Evolutionary conservation across 2,113 vertebrate species (phyloP).

Genomic region (Cololabis saira): DNA sequence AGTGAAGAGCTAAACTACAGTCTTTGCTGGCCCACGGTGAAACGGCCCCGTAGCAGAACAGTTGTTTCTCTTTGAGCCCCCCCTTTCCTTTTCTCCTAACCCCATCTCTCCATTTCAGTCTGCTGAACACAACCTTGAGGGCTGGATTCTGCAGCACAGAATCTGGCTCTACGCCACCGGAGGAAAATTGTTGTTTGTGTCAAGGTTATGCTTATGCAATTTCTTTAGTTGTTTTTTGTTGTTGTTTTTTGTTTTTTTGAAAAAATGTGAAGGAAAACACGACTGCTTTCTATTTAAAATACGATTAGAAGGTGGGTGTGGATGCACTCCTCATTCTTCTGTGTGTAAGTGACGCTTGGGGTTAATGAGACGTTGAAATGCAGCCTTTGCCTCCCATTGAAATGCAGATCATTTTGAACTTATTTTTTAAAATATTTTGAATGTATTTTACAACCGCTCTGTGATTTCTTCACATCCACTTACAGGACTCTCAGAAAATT

Average conservation of each 20-base stretch:
- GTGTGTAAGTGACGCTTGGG: conserved; percentile 17
- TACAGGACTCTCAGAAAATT: too few relatives aligned
- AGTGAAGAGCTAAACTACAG: neutral
- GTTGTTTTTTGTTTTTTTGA: neutral
- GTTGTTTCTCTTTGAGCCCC: conserved; percentile 38
- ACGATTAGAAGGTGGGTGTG: conserved; percentile 1
- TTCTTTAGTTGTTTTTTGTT: conserved; percentile 6
- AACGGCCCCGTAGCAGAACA: conserved; percentile 18
- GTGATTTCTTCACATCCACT: too few relatives aligned
- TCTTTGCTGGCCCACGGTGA: conserved; percentile 19
- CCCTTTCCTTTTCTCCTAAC: neutral
- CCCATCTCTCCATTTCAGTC: conserved; percentile 45
- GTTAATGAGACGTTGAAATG: conserved; percentile 43
- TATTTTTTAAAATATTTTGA: too few relatives aligned
- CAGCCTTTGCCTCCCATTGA: conserved; percentile 9
- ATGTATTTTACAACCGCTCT: conserved; percentile 13
- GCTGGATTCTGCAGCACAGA: conserved; percentile 66
- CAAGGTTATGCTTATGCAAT: conserved; percentile 38
- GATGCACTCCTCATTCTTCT: conserved; percentile 1
- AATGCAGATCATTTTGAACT: conserved; percentile 20
- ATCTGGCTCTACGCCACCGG: conserved; percentile 63
- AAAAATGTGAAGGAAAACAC: conserved; percentile 24
- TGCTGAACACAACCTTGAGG: conserved; percentile 69
- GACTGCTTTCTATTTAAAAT: conserved; percentile 22
- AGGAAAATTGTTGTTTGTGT: conserved; percentile 28